Base-by-base conservation (phyloP, 2,888 invertebrate species). In the Lagria hirta region DNA sequence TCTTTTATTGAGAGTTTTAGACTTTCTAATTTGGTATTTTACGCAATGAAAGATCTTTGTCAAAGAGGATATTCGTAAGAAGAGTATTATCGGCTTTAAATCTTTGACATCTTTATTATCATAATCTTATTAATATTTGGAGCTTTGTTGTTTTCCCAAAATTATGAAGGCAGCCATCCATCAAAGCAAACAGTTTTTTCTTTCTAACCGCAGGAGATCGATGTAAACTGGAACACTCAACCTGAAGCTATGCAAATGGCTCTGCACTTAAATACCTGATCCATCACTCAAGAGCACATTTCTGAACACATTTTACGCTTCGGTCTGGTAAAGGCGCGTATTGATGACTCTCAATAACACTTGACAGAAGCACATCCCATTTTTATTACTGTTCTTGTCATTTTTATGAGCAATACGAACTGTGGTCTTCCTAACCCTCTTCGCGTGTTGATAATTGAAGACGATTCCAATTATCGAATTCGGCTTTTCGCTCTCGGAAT, bases 261-360 rank as follows among this genome's bases (percentile, higher is more conserved):
- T 16, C 12, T 28, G n/a, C 14, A 15, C 22, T 20, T 28, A 37
- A 37, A 37, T 37, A 37, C 37, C 37, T 37, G 37, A 37, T 37
- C 27, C 37, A 37, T 37, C 37, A 37, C 28, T 37, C 28, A 20
- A 28, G 37, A 28, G 37, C 37, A 26, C 35, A 37, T 37, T 37
- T 37, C 28, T 21, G 37, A 28, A 28, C 37, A 26, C 35, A 37
- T 37, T 37, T 37, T 37, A 37, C 21, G 28, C 37, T 16, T n/a
- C 18, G 14, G 54, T 41, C 54, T 54, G 54, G 42, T 23, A 17
- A 34, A 48, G 54, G 52, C 54, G 44, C 47, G 47, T 52, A 54
- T 54, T 54, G 54, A 54, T 54, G 54, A 44, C 47, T 43, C 32
- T 34, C 32, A 33, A 48, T 40, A 38, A 40, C 24, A 30, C 40